Evolutionary conservation across 2,113 vertebrate species (phyloP), one percentile per base, ranked within the genome.

Genomic region (Aspiorhynchus laticeps): DNA sequence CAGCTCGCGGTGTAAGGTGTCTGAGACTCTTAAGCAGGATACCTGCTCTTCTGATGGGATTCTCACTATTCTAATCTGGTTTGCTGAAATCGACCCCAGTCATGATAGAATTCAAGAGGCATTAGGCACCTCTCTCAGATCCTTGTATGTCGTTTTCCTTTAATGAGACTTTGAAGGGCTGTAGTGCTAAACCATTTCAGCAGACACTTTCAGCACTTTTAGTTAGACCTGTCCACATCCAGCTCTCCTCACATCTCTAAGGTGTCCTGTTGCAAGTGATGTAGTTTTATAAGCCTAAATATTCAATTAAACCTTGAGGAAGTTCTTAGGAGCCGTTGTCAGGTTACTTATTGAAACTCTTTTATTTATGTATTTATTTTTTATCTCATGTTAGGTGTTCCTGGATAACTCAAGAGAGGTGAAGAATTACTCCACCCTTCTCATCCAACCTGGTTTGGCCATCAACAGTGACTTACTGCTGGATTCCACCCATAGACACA

Each of bases 391-490:
- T 24, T 53, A 99, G 98, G 96, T 97, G 17, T 98, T 97, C 91
- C 89, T 99, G 69, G 96, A 95, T 65, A 91, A 92, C 1, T 93
- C 91, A 51, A 95, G 95, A 12, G 88, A 93, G 26, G 94, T 94
- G 36, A 93, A 93, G 15, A 88, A 93, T 0, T 99, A 99, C 0
- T 71, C 94, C 4, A 96, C 93, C 0, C 84, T 95, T 38, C 91
- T 87, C 4, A 94, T 98, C 90, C 96, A 97, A 83, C 89, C 90
- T 21, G 96, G 96, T 61, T 95, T 95, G 5, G 86, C 96, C 0
- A 96, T 99, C 79, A 96, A 91, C 86, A 93, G 95, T 83, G 97
- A 99, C 88, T 95, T 99, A 41, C 90, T 96, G 7, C 95, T 99
- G 63, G 97, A 99, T 91, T 94, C 94, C 86, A 82, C 75, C 4